These are phyloP conservation scores for Coregonus suidteri DNA, from an alignment of 2,797 vertebrate genomes.

Conservation along the genomic window DNA sequence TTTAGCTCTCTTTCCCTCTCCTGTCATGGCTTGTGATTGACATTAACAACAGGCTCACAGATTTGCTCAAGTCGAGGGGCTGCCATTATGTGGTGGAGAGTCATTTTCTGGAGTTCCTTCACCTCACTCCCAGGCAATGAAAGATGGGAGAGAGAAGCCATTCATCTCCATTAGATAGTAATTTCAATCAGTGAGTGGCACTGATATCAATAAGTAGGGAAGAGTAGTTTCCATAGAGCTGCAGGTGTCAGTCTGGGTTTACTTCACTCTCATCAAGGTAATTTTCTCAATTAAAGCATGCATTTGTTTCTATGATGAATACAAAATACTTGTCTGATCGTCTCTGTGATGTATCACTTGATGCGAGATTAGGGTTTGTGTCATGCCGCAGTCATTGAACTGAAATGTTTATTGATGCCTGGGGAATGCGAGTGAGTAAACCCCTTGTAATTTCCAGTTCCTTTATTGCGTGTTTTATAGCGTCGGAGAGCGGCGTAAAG, in stretches of 20 bases:
- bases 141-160: constrained; percentile 28
- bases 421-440: not conserved
- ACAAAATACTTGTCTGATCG: constrained; percentile 33
- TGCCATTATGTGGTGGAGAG: constrained; percentile 43
- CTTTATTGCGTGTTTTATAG: constrained; percentile 69
- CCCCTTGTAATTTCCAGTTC: not conserved
- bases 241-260: constrained; percentile 30
- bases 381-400: not conserved
- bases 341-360: constrained; percentile 23
- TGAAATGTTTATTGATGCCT: constrained; percentile 9
- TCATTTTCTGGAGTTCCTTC: constrained; percentile 50
- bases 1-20: constrained; percentile 28
- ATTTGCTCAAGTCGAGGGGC: constrained; percentile 43
- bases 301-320: constrained; percentile 53
- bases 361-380: constrained; percentile 18
- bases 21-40: constrained; percentile 48
- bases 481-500: constrained; percentile 68
- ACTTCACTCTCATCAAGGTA: constrained; percentile 52
- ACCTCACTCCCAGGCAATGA: constrained; percentile 31
- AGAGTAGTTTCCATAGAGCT: constrained; percentile 37
- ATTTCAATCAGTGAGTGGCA: constrained; percentile 63
- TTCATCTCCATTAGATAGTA: constrained; percentile 70
- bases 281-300: constrained; percentile 54
- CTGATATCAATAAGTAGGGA: constrained; percentile 60
- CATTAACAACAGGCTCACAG: constrained; percentile 42